A percentile compares a stretch with the other conserved stretches of the same genome.
Evolutionary conservation across 2,888 invertebrate species (phyloP).

Genomic region (Pyrocoelia pectoralis): DNA sequence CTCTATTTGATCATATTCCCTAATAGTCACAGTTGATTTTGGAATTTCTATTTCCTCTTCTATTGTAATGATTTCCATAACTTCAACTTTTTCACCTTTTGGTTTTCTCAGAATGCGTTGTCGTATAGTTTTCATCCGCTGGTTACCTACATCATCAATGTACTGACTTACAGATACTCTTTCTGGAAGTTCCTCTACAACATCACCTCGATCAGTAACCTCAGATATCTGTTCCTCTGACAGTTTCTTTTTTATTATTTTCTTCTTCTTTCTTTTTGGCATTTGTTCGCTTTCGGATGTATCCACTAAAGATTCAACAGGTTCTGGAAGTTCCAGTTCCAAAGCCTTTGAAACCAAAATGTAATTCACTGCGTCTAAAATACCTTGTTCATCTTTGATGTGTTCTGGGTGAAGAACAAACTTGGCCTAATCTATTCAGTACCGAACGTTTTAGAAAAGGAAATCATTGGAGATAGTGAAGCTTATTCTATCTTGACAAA

Average conservation of each 20-base stretch:
- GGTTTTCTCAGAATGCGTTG: slow-evolving; percentile 49
- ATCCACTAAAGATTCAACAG: neutral
- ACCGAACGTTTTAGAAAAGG: too few species aligned
- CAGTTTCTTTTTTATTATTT: slow-evolving; percentile 44
- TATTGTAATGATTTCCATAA: slow-evolving; percentile 51
- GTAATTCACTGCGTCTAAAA: slow-evolving; percentile 47
- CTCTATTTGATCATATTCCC: slow-evolving; percentile 45
- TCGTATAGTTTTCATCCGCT: slow-evolving; percentile 47
- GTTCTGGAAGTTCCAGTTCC: slow-evolving; percentile 13
- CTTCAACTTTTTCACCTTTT: slow-evolving; percentile 51
- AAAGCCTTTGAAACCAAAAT: slow-evolving; percentile 17
- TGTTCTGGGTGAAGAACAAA: slow-evolving; percentile 18
- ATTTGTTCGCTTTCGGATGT: slow-evolving; percentile 50
- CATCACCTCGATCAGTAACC: slow-evolving; percentile 17
- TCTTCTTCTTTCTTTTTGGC: slow-evolving; percentile 49
- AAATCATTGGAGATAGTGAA: too few species aligned
- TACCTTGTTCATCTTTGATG: slow-evolving; percentile 42
- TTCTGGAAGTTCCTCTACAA: slow-evolving; percentile 54
- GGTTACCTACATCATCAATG: slow-evolving; percentile 43
- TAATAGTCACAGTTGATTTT: slow-evolving; percentile 45
- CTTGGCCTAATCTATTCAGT: too few species aligned
- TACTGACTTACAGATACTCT: slow-evolving; percentile 45
- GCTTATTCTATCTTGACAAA: too few species aligned
- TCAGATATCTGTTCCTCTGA: slow-evolving; percentile 39
- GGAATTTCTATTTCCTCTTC: slow-evolving; percentile 49